phyloP scores from a whole-genome alignment of 2,113 vertebrate genomes.

The Pseudorectes ferrugineus region DNA sequence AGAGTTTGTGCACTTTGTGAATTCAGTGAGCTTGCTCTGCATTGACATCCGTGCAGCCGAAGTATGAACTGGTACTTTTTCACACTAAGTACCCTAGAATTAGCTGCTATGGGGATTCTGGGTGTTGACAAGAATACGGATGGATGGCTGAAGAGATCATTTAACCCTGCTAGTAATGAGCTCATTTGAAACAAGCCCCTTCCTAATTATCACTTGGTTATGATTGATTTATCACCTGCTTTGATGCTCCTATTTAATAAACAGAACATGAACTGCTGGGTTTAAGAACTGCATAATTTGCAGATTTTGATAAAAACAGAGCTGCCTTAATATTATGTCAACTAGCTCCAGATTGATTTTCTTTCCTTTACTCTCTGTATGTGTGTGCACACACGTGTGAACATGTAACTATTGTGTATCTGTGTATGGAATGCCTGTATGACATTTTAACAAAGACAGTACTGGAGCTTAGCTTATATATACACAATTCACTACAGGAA shows the following conservation, averaged over 20 bases:
- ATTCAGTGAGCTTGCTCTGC: background rate
- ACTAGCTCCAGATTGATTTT: background rate
- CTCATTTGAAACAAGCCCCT: constrained; percentile 25
- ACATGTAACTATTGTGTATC: background rate
- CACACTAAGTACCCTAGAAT: background rate
- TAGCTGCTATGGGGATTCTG: background rate
- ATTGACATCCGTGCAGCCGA: background rate
- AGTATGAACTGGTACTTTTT: background rate
- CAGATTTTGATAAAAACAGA: background rate
- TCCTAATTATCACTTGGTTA: constrained; percentile 55
- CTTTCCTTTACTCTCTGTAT: background rate
- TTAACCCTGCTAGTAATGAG: constrained; percentile 37
- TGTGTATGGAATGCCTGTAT: background rate
- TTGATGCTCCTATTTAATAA: constrained; percentile 34
- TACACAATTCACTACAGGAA: background rate
- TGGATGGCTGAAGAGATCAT: constrained; percentile 35
- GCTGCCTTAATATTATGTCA: background rate
- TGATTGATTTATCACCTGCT: constrained; percentile 31
- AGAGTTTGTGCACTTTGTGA: background rate
- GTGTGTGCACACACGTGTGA: background rate
- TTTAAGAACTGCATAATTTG: background rate
- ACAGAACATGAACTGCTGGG: background rate
- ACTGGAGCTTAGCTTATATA: background rate
- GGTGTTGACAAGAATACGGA: background rate
- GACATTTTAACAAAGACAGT: background rate